Conservation (phyloP, 2,888 invertebrate genomes). For the Sphaerolaimus hirsutus region DNA sequence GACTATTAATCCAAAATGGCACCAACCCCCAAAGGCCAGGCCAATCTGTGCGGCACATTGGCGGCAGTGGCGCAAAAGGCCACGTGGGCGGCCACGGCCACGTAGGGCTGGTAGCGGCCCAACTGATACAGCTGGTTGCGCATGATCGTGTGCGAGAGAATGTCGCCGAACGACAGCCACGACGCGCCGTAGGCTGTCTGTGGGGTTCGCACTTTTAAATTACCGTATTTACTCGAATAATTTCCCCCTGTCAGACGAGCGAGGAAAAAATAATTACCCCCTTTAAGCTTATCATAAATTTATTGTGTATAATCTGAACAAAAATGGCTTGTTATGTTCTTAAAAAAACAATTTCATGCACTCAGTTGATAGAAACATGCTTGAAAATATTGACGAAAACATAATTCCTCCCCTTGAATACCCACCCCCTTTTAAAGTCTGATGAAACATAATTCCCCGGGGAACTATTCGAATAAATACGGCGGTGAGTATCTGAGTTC, state of each 20-base stretch:
- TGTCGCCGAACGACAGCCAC: conserved; percentile 34
- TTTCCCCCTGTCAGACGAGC: too few species aligned
- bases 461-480: too few species aligned
- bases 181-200: conserved; percentile 1
- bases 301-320: too few species aligned
- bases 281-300: too few species aligned
- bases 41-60: too few species aligned
- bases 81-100: conserved; percentile 54
- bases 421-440: too few species aligned
- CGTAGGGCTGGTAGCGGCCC: conserved; percentile 49
- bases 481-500: not conserved
- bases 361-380: not conserved
- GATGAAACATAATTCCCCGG: too few species aligned
- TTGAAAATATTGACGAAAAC: not conserved
- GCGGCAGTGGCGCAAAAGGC: conserved; percentile 44
- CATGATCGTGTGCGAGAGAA: conserved; percentile 51
- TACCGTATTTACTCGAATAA: not conserved
- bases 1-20: too few species aligned
- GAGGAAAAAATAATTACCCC: too few species aligned
- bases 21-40: too few species aligned
- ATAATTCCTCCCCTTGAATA: not conserved
- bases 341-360: too few species aligned
- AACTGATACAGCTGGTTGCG: conserved; percentile 53
- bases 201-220: not conserved
- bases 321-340: too few species aligned